Percentiles rank a stretch among this genome's conserved stretches.
Conservation (phyloP, 2,797 vertebrate species). For the Rhabdophis nuchalis region DNA sequence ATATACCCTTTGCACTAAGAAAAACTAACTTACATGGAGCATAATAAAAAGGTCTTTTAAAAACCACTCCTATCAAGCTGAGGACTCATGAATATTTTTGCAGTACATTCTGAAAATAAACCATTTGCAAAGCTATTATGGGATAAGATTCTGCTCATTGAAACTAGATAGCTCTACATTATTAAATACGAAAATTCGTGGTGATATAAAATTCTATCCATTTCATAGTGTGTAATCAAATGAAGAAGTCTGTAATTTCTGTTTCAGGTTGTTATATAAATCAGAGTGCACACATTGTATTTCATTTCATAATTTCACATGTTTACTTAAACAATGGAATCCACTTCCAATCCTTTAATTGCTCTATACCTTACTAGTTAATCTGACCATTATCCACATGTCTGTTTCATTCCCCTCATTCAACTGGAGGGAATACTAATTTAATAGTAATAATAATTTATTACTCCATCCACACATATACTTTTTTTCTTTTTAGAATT, state of each 20-base stretch:
- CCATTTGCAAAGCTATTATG: not conserved
- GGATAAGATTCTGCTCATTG: not conserved
- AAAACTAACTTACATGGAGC: not conserved
- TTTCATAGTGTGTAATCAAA: not conserved
- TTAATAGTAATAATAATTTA: no score
- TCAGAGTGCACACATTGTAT: not conserved
- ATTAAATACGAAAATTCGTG: not conserved
- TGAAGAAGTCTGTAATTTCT: not conserved
- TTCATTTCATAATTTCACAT: not conserved
- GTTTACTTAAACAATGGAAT: not conserved
- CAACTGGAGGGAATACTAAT: not conserved
- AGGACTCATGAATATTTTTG: not conserved
- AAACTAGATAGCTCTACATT: not conserved
- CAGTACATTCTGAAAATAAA: not conserved
- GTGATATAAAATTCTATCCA: not conserved
- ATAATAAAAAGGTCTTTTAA: not conserved
- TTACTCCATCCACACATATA: not conserved
- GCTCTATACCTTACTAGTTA: not conserved
- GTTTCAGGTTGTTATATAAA: not conserved
- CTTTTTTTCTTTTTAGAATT: conserved; percentile 20
- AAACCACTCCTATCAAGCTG: not conserved
- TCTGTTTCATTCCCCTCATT: not conserved
- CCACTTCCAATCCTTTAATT: not conserved
- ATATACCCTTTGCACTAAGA: not conserved
- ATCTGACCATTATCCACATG: not conserved